These are phyloP conservation scores for Monarcha castaneiventris DNA, from an alignment of 2,113 vertebrate genomes.

Conservation along the genomic window DNA sequence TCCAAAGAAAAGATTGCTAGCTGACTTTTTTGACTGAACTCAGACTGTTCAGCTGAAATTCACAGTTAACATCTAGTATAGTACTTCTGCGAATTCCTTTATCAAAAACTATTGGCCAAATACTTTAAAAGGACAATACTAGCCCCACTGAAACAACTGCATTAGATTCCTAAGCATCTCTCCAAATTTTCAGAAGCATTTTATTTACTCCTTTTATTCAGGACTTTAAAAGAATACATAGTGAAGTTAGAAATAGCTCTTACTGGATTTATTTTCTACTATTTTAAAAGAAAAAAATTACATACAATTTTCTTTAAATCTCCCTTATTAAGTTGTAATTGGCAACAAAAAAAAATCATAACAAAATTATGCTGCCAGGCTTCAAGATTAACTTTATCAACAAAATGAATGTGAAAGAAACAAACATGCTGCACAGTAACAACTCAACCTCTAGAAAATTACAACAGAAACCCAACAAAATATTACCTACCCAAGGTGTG, in stretches of 20 bases:
- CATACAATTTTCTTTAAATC: neutral
- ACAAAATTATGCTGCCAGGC: neutral
- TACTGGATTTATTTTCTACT: neutral
- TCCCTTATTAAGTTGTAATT: neutral
- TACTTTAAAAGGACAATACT: neutral
- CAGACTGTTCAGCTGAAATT: neutral
- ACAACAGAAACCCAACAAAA: neutral
- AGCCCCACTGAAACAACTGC: neutral
- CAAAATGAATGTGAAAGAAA: neutral
- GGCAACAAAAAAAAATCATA: neutral
- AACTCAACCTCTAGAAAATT: neutral
- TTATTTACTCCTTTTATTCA: neutral
- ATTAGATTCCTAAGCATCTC: neutral
- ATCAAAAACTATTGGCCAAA: neutral
- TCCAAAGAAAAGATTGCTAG: neutral
- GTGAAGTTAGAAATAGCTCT: neutral
- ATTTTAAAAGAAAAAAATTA: neutral
- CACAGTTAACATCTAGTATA: neutral
- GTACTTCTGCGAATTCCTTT: neutral
- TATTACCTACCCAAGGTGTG: neutral
- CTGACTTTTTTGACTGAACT: accelerated
- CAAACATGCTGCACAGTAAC: neutral
- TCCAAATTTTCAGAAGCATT: neutral
- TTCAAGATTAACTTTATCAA: neutral
- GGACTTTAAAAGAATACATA: neutral